Conservation (phyloP, 1,140 invertebrate species). For the Diachasmimorpha longicaudata region DNA sequence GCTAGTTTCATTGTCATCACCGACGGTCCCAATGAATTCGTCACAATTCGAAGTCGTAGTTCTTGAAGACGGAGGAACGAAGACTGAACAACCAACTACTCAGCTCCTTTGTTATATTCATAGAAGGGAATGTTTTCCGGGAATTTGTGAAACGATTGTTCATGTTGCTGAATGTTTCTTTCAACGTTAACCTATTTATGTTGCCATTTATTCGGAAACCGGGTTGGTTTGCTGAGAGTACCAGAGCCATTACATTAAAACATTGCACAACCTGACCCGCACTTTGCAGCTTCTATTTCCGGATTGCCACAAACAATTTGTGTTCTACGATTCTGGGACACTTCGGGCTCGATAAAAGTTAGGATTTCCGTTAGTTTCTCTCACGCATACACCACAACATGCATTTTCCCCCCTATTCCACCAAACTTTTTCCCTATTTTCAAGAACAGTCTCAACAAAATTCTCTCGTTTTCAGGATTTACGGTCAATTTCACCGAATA, state of each 20-base stretch:
- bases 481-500: not conserved
- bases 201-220: not conserved
- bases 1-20: no score
- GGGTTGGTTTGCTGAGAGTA: not conserved
- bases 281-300: not conserved
- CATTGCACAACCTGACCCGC: not conserved
- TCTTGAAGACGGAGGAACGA: no score
- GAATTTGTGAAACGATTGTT: no score
- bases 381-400: not conserved
- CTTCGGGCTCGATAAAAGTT: not conserved
- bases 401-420: not conserved
- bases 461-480: not conserved
- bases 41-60: no score
- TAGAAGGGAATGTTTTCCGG: no score
- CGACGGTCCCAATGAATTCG: no score
- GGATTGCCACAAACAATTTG: not conserved
- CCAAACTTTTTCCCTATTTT: not conserved
- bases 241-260: not conserved
- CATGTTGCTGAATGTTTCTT: no score
- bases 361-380: not conserved
- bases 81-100: no score
- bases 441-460: not conserved
- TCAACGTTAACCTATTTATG: not conserved
- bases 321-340: not conserved
- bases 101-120: no score